Evolutionary conservation across 2,797 vertebrate species (phyloP).

Genomic region (Hemitrygon akajei): DNA sequence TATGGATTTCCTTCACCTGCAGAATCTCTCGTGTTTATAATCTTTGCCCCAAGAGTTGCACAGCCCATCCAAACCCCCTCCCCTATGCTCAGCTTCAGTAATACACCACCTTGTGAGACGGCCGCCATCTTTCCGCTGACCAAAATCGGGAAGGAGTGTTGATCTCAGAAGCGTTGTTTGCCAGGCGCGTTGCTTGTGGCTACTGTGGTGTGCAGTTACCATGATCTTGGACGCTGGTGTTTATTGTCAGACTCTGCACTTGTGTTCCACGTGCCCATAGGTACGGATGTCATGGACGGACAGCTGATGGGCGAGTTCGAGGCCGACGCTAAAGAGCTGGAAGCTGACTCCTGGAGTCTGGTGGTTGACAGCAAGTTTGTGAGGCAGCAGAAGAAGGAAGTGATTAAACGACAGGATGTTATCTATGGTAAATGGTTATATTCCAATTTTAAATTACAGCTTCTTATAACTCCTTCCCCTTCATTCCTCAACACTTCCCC

Average conservation of each 20-base stretch:
- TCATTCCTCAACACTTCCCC: too few relatives aligned
- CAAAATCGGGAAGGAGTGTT: background rate
- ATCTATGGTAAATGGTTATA: constrained; percentile 75
- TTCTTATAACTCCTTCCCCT: too few relatives aligned
- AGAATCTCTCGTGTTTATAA: too few relatives aligned
- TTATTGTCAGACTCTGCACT: constrained; percentile 16
- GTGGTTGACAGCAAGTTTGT: constrained; percentile 77
- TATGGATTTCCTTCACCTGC: too few relatives aligned
- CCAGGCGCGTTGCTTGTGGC: background rate
- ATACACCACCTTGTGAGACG: background rate
- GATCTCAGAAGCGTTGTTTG: background rate
- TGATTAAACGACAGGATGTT: constrained; percentile 87
- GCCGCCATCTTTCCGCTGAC: background rate
- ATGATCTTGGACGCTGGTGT: background rate
- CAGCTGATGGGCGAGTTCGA: constrained; percentile 95
- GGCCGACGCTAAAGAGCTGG: constrained; percentile 76
- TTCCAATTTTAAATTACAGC: background rate
- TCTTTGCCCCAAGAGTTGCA: too few relatives aligned
- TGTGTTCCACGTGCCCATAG: constrained; percentile 51
- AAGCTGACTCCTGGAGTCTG: constrained; percentile 91
- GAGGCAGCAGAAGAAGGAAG: constrained; percentile 77
- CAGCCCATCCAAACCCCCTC: too few relatives aligned
- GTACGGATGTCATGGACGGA: constrained; percentile 90
- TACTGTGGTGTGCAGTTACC: background rate
- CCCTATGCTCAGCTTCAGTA: too few relatives aligned